Percentiles rank a stretch among this genome's conserved stretches.
These are phyloP conservation scores for Ptilonorhynchus violaceus DNA, from an alignment of 2,113 vertebrate genomes.

Conservation along the genomic window DNA sequence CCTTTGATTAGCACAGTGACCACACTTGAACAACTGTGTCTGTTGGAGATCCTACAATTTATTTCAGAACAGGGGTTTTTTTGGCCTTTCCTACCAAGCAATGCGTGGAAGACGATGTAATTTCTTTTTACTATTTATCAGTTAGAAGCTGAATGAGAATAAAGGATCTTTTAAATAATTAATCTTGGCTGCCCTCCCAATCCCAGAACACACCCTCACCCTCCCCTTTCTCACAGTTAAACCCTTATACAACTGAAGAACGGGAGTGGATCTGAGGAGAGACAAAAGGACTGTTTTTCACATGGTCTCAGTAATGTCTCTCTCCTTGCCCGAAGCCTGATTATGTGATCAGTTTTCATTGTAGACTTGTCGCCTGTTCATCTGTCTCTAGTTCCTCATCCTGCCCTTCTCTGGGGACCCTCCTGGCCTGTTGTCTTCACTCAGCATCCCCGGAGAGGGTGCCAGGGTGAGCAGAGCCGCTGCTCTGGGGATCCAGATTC, in stretches of 20 bases:
- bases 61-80: background rate
- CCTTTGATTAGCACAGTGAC: background rate
- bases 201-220: background rate
- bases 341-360: background rate
- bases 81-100: background rate
- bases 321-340: background rate
- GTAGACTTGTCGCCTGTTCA: background rate
- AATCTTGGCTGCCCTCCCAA: background rate
- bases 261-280: background rate
- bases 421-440: background rate
- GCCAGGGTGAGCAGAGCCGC: rapidly evolving
- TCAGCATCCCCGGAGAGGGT: background rate
- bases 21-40: background rate
- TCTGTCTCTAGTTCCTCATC: background rate
- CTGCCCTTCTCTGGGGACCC: background rate
- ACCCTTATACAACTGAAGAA: background rate
- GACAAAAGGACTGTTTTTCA: background rate
- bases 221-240: background rate
- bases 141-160: background rate
- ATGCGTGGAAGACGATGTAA: background rate
- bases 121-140: background rate
- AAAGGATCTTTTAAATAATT: slow-evolving; percentile 6
- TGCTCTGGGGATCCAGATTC: background rate
- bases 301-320: background rate
- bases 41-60: background rate